Evolutionary conservation across 2,113 vertebrate species (phyloP).

Genomic region (cat (Felis catus)): F.catus_Fca126_mat1.0 CM031424.1:24574501-24575000

Average conservation of each 20-base stretch:
- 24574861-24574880: not conserved
- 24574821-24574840: not conserved
- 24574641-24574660: not conserved
- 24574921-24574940: not conserved
- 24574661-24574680: not conserved
- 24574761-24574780: not conserved
- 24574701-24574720: not conserved
- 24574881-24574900: not conserved
- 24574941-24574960: not conserved
- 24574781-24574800: not conserved
- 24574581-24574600: not conserved
- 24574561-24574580: not conserved
- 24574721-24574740: not conserved
- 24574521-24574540: not conserved
- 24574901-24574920: not conserved
- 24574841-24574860: not conserved
- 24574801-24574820: not conserved
- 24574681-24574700: too few relatives aligned
- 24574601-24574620: not conserved
- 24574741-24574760: not conserved
- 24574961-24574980: not conserved
- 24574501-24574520: not conserved
- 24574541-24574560: rapidly evolving
- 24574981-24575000: not conserved
- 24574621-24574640: not conserved